phyloP scores from a whole-genome alignment of 92 coral and sea anemone genomes.

The Phenganax marumi region DNA sequence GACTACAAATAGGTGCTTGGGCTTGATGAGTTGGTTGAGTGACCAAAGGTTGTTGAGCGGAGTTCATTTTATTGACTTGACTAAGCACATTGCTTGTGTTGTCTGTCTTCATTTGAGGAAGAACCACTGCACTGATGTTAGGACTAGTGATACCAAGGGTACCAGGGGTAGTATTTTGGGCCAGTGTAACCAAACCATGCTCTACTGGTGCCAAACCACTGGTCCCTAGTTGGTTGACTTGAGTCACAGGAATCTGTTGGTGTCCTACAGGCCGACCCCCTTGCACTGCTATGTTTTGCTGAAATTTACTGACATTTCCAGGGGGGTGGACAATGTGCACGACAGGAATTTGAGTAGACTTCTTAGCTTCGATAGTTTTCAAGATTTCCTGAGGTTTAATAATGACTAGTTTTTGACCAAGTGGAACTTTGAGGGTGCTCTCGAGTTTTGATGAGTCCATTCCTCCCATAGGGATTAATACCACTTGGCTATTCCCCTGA shows the following conservation, averaged over 20 bases:
- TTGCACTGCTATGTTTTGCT: neutral
- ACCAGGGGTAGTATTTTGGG: neutral
- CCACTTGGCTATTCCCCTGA: conserved; percentile 9
- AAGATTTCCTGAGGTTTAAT: conserved; percentile 31
- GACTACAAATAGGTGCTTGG: neutral
- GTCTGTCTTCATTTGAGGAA: neutral
- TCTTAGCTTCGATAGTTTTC: conserved; percentile 6
- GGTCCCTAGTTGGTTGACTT: neutral
- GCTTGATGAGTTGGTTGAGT: neutral
- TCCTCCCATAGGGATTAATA: conserved; percentile 16
- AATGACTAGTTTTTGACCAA: conserved; percentile 30
- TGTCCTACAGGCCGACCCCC: neutral
- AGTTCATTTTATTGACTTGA: neutral
- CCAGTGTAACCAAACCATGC: neutral
- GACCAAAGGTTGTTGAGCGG: neutral
- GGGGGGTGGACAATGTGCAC: neutral
- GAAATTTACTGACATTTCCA: neutral
- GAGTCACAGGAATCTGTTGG: neutral
- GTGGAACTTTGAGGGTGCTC: conserved; percentile 20
- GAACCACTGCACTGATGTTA: neutral
- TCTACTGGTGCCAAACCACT: neutral
- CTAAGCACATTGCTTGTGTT: neutral
- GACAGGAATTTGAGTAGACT: neutral
- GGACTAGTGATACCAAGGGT: neutral
- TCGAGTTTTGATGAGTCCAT: neutral